Conservation (phyloP, 1,140 invertebrate genomes). For the Lineus longissimus region DNA sequence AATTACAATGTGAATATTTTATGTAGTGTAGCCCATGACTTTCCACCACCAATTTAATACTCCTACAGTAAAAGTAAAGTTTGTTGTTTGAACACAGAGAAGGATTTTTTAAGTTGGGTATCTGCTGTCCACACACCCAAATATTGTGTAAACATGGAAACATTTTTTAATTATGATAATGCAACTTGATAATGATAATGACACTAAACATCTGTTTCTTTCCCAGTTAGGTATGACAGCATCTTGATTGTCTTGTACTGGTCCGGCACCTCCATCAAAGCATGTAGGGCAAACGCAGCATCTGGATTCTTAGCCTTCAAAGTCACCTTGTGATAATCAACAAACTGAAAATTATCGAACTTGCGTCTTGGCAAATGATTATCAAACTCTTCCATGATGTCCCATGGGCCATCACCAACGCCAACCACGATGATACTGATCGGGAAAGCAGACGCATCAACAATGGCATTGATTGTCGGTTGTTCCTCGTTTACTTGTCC, state of each 20-base stretch:
- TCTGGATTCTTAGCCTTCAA: constrained; percentile 55
- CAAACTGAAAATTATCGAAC: constrained; percentile 62
- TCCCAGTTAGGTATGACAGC: constrained; percentile 34
- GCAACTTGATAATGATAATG: too few relatives aligned
- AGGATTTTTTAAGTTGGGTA: too few relatives aligned
- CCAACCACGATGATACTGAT: constrained; percentile 61
- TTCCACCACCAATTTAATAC: too few relatives aligned
- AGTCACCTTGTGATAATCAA: constrained; percentile 55
- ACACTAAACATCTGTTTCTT: neutral
- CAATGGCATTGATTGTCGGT: constrained; percentile 56
- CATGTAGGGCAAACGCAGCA: constrained; percentile 55
- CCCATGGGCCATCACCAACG: constrained; percentile 61
- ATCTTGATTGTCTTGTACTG: constrained; percentile 58
- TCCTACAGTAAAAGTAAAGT: too few relatives aligned
- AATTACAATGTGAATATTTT: too few relatives aligned
- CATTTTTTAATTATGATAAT: too few relatives aligned
- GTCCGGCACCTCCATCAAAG: constrained; percentile 59
- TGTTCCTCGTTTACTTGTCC: constrained; percentile 58
- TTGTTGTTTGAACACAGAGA: too few relatives aligned
- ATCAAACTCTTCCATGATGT: constrained; percentile 59
- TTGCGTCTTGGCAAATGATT: constrained; percentile 56
- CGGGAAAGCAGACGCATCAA: constrained; percentile 57
- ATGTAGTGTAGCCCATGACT: too few relatives aligned
- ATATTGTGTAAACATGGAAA: too few relatives aligned
- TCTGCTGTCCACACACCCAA: too few relatives aligned